Conservation (phyloP, 2,888 invertebrate species). For the Drosophila longiperda region DNA sequence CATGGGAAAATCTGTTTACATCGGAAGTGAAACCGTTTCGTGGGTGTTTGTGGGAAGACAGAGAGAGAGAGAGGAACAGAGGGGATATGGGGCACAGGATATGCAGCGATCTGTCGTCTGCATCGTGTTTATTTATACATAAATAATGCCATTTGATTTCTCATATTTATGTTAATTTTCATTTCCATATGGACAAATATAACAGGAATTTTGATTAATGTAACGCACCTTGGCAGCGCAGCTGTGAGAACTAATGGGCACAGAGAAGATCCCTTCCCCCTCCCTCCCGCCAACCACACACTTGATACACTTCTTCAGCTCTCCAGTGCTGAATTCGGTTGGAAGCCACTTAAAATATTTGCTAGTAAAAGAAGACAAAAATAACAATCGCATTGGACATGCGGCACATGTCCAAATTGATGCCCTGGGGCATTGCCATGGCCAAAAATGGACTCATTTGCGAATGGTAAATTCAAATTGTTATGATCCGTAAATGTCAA, state of each 20-base stretch:
- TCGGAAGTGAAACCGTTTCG: slow-evolving; percentile 78
- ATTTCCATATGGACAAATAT: slow-evolving; percentile 55
- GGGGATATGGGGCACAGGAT: slow-evolving; percentile 53
- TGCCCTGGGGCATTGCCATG: slow-evolving; percentile 81
- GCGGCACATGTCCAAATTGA: slow-evolving; percentile 83
- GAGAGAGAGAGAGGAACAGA: background rate
- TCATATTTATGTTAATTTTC: slow-evolving; percentile 75
- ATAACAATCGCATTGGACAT: slow-evolving; percentile 52
- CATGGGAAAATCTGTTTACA: slow-evolving; percentile 70
- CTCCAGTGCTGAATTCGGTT: slow-evolving; percentile 39
- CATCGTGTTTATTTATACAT: slow-evolving; percentile 54
- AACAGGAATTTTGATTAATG: slow-evolving; percentile 78
- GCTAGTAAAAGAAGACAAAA: slow-evolving; percentile 37
- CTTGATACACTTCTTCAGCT: background rate
- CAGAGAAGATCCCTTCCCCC: slow-evolving; percentile 10
- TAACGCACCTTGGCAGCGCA: slow-evolving; percentile 72
- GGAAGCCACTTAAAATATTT: slow-evolving; percentile 74
- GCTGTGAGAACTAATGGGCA: slow-evolving; percentile 42
- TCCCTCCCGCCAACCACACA: background rate
- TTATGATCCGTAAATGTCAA: slow-evolving; percentile 85
- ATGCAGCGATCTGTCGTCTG: slow-evolving; percentile 38
- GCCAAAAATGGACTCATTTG: slow-evolving; percentile 79
- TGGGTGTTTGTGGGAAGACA: slow-evolving; percentile 1
- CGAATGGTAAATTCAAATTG: slow-evolving; percentile 81
- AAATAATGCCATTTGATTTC: slow-evolving; percentile 35